These are phyloP conservation scores for Pelodiscus sinensis DNA, from an alignment of 2,113 vertebrate genomes.

Conservation along the genomic window DNA sequence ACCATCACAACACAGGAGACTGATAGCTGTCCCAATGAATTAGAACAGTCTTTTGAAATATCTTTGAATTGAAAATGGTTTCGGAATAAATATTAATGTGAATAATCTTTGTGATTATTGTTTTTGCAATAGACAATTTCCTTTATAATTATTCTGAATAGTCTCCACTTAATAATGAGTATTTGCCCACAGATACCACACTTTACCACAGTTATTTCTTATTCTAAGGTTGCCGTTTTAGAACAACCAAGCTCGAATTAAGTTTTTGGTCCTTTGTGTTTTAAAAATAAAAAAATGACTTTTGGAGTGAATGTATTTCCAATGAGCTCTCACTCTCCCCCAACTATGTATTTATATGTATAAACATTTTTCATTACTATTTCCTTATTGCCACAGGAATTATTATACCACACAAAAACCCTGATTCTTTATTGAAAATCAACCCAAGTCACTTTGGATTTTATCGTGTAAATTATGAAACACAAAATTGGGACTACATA, in stretches of 20 bases:
- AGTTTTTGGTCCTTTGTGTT: constrained; percentile 16
- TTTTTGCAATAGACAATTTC: not conserved
- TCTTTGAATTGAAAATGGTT: not conserved
- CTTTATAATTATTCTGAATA: not conserved
- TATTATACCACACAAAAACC: constrained; percentile 47
- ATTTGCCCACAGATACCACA: not conserved
- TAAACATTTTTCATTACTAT: constrained; percentile 26
- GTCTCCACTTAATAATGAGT: constrained; percentile 16
- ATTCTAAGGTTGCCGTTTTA: not conserved
- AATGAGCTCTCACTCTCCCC: not conserved
- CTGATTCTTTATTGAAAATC: constrained; percentile 78
- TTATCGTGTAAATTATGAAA: constrained; percentile 91
- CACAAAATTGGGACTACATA: constrained; percentile 78
- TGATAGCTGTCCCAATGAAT: no score
- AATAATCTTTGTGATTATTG: not conserved
- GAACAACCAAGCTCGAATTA: constrained; percentile 31
- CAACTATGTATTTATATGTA: not conserved
- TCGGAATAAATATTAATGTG: not conserved
- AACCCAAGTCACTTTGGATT: constrained; percentile 93
- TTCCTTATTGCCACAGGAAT: constrained; percentile 77
- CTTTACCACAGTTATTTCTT: not conserved
- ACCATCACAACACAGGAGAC: not conserved
- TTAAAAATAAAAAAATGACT: not conserved
- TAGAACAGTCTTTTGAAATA: no score
- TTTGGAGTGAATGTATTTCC: not conserved